Base-by-base conservation (phyloP, 64 coral and sea anemone genomes). In the Actinia equina region DNA sequence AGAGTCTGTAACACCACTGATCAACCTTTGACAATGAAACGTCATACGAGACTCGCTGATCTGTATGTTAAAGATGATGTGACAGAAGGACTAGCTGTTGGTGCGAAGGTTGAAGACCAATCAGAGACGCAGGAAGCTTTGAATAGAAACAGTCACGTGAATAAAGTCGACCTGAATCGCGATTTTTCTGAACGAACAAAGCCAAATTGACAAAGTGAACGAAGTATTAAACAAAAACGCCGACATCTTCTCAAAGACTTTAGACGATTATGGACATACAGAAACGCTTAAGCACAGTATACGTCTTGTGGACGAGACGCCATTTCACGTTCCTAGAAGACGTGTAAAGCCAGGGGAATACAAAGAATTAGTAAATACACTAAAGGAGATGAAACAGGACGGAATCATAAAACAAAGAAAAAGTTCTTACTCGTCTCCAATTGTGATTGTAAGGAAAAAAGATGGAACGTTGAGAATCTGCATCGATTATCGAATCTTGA, bases 401-500 rank as follows among this genome's bases (percentile, higher is more conserved):
- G 60, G 19, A 63, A 4, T 63, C 60, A 63, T 63, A 63, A 63
- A 0, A 63, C 17, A 9, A 62, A 62, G 59, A 0, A 63, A 63
- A 63, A 63, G 44, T 13, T 82, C 13, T 5, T 90, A 52, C 84
- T 82, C 56, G 23, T 90, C 17, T 64, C 51, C 37, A 57, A 86
- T 44, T 6, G 84, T 27, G 37, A 86, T 7, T 1, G 51, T 7
- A 86, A 86, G 51, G 22, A 86, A 86, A 17, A 67, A 43, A 10
- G 23, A 53, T 83, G 82, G 49, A 55, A 52, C 86, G 22, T 20
- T 87, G 62, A 3, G 86, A 2, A 46, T 87, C 4, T 87, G 86
- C 13, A 17, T 87, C 44, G 86, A 91, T 19, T 91, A 91, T 46
- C 44, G 59, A 15, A 42, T 16, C 18, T 23, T 86, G 0, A 86